Evolutionary conservation across 2,888 invertebrate genomes (phyloP), one percentile per base, ranked within the genome.

Genomic region (Meiosimyza platycephala): DNA sequence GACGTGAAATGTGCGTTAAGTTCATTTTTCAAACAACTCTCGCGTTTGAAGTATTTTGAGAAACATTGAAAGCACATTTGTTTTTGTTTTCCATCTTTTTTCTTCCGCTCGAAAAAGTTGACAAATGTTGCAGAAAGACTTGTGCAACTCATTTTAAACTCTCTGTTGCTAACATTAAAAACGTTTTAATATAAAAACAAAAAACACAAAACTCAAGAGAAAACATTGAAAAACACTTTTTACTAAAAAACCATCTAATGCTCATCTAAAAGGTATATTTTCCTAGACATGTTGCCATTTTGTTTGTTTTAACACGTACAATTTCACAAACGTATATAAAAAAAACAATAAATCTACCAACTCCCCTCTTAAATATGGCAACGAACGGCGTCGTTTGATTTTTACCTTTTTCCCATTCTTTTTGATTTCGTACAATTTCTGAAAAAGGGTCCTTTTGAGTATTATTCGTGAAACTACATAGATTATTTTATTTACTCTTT

Each of bases 401-500:
- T 68, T 69, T 50, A 57, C 51, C 48, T 51, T 59, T 68, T 50
- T 16, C 28, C 28, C 11, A 64, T 18, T 22, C 12, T 51, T 9
- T 50, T 40, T 9, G 9, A 40, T 40, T 40, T 9, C 9, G 9
- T 40, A 40, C 40, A 40, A 40, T 40, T 40, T 40, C 9, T 40
- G 9, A 1, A 28, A 50, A 50, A 28, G 59, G 59, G 33, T 52
- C 40, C 33, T 66, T 66, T 54, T 52, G n/a, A 12, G 33, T 13
- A n/a, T 28, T 60, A n/a, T 33, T 40, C 33, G n/a, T n/a, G 28
- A 47, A 54, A 54, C 54, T 55, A n/a, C n/a, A n/a, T n/a, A 54
- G 52, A 55, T 66, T 33, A 62, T 40, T 66, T 40, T 66, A 18
- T 66, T 66, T 66, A 54, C 66, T 13, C 40, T 66, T 66, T 40